Evolutionary conservation across 1,140 invertebrate genomes (phyloP).

Genomic region (Agrilus planipennis): DNA sequence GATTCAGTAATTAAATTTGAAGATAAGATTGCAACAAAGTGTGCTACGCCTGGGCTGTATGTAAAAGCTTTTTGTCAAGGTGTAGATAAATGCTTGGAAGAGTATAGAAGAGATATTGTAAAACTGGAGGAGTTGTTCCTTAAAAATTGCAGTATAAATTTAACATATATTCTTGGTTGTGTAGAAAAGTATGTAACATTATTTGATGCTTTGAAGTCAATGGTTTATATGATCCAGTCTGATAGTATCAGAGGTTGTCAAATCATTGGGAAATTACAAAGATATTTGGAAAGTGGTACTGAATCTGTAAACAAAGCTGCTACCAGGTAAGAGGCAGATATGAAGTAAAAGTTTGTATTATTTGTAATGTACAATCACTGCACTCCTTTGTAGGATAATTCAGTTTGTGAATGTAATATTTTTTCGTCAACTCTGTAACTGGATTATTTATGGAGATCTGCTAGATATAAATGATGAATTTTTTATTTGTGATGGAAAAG

Average conservation of each 20-base stretch:
- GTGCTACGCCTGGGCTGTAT: constrained; percentile 38
- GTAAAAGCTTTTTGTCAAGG: constrained; percentile 47
- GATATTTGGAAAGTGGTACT: constrained; percentile 42
- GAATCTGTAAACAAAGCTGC: constrained; percentile 38
- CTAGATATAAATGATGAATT: constrained; percentile 68
- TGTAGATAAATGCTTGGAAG: constrained; percentile 41
- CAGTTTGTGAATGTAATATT: constrained; percentile 61
- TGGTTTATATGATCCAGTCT: constrained; percentile 40
- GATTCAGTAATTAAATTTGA: neutral
- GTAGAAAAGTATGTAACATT: constrained; percentile 40
- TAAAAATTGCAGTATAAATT: constrained; percentile 39
- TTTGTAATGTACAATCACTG: neutral
- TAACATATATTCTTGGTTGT: constrained; percentile 39
- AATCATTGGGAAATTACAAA: constrained; percentile 43
- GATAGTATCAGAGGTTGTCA: constrained; percentile 46
- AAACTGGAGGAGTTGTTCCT: constrained; percentile 41
- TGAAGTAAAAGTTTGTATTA: too few relatives aligned
- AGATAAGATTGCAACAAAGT: neutral
- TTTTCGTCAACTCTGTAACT: constrained; percentile 68
- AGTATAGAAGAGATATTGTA: constrained; percentile 42
- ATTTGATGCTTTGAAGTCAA: constrained; percentile 40
- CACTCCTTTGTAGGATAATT: constrained; percentile 44
- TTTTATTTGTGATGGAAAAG: constrained; percentile 46
- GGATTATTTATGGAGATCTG: constrained; percentile 73
- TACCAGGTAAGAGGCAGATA: too few relatives aligned